These are phyloP conservation scores for Kryphioiulus occultus DNA, from an alignment of 2,888 invertebrate species.

Conservation along the genomic window DNA sequence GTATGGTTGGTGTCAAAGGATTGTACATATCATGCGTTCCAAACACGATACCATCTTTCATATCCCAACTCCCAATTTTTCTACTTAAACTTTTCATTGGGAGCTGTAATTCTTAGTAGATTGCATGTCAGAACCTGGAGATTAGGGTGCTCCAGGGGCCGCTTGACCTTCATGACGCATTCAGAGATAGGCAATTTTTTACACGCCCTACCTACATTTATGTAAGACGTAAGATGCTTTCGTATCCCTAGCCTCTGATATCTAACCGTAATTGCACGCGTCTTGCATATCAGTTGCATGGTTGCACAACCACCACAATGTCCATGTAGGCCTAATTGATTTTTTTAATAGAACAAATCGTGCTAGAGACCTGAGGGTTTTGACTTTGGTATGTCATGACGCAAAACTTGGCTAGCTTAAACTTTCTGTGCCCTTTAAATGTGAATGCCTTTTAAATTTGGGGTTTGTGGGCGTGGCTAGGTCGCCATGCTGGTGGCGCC, in stretches of 20 bases:
- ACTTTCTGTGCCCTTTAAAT: background rate
- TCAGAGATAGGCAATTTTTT: background rate
- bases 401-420: background rate
- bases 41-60: background rate
- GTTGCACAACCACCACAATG: background rate
- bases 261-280: constrained; percentile 10
- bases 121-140: background rate
- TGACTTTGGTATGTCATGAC: background rate
- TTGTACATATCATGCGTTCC: background rate
- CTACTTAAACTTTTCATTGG: background rate
- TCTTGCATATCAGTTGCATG: background rate
- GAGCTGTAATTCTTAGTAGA: background rate
- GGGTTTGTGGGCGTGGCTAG: background rate
- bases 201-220: background rate
- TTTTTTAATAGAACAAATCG: background rate
- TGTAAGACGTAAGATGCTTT: background rate
- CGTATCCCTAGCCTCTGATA: background rate
- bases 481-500: background rate
- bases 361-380: background rate
- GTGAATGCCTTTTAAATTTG: no score
- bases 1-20: no score
- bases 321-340: background rate
- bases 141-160: background rate
- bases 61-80: background rate
- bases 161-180: constrained; percentile 14